Evolutionary conservation across 1,140 invertebrate genomes (phyloP), one percentile per base, ranked within the genome.

Genomic region (Phocides pigmalion): DNA sequence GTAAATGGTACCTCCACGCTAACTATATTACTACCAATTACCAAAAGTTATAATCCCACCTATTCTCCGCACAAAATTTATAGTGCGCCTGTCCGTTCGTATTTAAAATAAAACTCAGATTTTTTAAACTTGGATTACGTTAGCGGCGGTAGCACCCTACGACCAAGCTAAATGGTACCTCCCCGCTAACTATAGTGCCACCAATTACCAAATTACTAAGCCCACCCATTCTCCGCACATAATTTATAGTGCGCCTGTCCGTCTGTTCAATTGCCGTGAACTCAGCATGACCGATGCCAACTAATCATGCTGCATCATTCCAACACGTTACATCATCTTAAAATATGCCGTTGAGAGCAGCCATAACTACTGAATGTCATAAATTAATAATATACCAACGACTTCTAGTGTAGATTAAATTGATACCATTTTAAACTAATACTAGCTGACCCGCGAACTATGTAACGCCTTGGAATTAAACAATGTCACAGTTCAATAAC

Each of bases 181-280:
- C n/a, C n/a, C n/a, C n/a, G n/a, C n/a, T n/a, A n/a, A n/a, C n/a
- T n/a, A n/a, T n/a, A n/a, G n/a, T n/a, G n/a, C n/a, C n/a, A n/a
- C n/a, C n/a, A n/a, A n/a, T n/a, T n/a, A n/a, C n/a, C n/a, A n/a
- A n/a, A n/a, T n/a, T n/a, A 28, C 3, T 0, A 4, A 32, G 28
- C 9, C 28, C 28, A 32, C 28, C 28, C 28, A 32, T 32, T 32
- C 28, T 32, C 9, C 28, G n/a, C 3, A 32, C 9, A 41, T 54
- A 41, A 54, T 22, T 54, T 41, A 54, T 54, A 3, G 51, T 4
- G 9, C n/a, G n/a, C 22, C 17, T 54, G 17, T 39, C 1, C 35
- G 17, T 54, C 6, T 8, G 16, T 22, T 39, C 51, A 54, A 54
- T 54, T 54, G 19, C n/a, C 35, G 35, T 54, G 51, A 54, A 54